Evolutionary conservation across 2,113 vertebrate species (phyloP), one percentile per base, ranked within the genome.

Genomic region (Sinocyclocheilus maitianheensis): DNA sequence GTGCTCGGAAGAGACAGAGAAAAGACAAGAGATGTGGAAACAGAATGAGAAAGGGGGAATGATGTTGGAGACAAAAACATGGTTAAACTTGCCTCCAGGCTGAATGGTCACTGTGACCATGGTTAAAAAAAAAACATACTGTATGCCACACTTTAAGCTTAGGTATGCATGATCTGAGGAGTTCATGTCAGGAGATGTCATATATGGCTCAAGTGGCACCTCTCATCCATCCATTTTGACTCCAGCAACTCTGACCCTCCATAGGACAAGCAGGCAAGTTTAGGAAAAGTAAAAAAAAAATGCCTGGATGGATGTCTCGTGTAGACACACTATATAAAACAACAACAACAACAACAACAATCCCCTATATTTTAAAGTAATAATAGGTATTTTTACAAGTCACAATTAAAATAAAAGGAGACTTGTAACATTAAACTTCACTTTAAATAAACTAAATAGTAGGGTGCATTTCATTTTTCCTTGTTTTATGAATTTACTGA

Each of bases 1-100:
- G 22, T 46, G 69, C 53, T 51, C 30, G 12, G 62, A 58, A 60
- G 69, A 88, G 16, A 69, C 22, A 53, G 13, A 85, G 46, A 71
- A 62, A 72, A 82, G 12, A 37, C 46, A 30, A 30, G 46, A 77
- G 46, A 55, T 11, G 18, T 30, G 16, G 24, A 58, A 86, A 67
- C n/a, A 55, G 83, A 84, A 51, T 55, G 65, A 80, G 51, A 60
- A 69, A 51, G 30, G 16, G 46, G 22, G 69, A 87, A 80, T 34
- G 14, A 62, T 74, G 76, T 18, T 8, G 69, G 65, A 85, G 55
- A 63, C 77, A 22, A 80, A 76, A 48, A 63, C 78, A 84, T 77
- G 65, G 79, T 84, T 86, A 86, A 82, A 53, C 43, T 69, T 82
- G 43, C 43, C 43, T 48, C 18, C 9, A 20, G 80, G 63, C 8